phyloP scores from a whole-genome alignment of 2,888 invertebrate species.

The Sinhomidia bicolor region DNA sequence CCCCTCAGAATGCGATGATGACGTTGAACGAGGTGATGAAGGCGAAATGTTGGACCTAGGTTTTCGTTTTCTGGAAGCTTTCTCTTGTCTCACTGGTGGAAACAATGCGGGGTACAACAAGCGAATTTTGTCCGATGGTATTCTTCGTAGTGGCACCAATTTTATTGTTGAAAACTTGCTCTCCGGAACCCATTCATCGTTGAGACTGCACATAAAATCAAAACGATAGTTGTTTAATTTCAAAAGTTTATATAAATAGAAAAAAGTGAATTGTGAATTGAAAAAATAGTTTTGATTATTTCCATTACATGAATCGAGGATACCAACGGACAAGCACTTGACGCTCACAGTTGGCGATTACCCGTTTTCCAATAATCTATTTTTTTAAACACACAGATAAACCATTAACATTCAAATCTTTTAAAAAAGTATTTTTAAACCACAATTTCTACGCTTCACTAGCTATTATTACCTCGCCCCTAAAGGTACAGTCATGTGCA shows the following conservation, averaged over 20 bases:
- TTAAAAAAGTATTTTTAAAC: too few species aligned
- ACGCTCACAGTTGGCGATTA: constrained; percentile 85
- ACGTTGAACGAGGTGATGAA: constrained; percentile 58
- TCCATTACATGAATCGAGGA: constrained; percentile 93
- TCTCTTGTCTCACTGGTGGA: constrained; percentile 75
- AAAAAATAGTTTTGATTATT: too few species aligned
- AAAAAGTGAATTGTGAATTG: too few species aligned
- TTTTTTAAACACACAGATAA: too few species aligned
- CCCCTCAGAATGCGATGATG: constrained; percentile 63
- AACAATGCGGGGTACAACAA: constrained; percentile 78
- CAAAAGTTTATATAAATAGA: too few species aligned
- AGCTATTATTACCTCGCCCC: constrained; percentile 72
- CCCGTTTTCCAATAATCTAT: constrained; percentile 86
- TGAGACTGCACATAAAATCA: constrained; percentile 67
- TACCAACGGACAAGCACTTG: constrained; percentile 92
- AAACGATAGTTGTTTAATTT: too few species aligned
- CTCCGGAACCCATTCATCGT: constrained; percentile 79
- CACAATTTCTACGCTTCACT: not conserved
- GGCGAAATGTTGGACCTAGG: constrained; percentile 57
- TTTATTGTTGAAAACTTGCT: constrained; percentile 75
- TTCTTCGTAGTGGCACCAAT: constrained; percentile 78
- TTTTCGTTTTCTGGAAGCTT: constrained; percentile 74
- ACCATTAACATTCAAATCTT: too few species aligned
- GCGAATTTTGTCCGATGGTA: constrained; percentile 77
- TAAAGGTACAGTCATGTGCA: constrained; percentile 77